phyloP scores from a whole-genome alignment of 1,140 invertebrate genomes.

The Portunus trituberculatus region DNA sequence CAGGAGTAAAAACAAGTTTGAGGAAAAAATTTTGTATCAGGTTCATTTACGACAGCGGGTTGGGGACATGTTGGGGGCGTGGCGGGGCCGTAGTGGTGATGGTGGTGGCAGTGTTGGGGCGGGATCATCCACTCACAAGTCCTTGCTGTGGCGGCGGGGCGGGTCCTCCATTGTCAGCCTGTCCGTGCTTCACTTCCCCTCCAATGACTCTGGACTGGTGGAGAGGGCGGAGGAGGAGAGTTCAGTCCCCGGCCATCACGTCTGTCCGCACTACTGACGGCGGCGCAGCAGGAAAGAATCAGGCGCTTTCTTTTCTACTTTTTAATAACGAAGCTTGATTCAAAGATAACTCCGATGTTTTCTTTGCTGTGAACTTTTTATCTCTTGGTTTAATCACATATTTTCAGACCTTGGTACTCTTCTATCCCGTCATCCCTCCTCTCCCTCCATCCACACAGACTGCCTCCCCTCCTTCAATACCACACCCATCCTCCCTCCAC shows the following conservation, averaged over 20 bases:
- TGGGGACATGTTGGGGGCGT: not conserved
- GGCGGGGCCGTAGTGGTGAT: not conserved
- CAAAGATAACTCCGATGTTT: too few relatives aligned
- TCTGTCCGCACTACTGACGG: not conserved
- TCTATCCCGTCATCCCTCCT: not conserved
- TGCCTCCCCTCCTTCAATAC: not conserved
- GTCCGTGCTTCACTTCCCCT: not conserved
- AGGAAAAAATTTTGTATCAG: not conserved
- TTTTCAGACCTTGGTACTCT: not conserved
- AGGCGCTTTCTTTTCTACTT: too few relatives aligned
- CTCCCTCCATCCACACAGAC: not conserved
- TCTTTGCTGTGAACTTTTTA: not conserved
- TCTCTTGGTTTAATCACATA: not conserved
- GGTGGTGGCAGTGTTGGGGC: not conserved
- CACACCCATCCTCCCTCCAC: not conserved
- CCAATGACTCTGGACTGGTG: not conserved
- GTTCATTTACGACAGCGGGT: not conserved
- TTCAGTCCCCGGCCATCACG: not conserved
- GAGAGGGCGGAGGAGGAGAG: not conserved
- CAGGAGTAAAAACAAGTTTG: not conserved
- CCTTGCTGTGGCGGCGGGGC: not conserved
- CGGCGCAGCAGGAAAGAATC: not conserved
- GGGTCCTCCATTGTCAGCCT: not conserved
- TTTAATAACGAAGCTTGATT: too few relatives aligned
- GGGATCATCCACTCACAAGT: not conserved